Percentiles rank a stretch among this genome's conserved stretches.
These are phyloP conservation scores for Tangara arthus DNA, from an alignment of 2,797 vertebrate species.

Conservation along the genomic window DNA sequence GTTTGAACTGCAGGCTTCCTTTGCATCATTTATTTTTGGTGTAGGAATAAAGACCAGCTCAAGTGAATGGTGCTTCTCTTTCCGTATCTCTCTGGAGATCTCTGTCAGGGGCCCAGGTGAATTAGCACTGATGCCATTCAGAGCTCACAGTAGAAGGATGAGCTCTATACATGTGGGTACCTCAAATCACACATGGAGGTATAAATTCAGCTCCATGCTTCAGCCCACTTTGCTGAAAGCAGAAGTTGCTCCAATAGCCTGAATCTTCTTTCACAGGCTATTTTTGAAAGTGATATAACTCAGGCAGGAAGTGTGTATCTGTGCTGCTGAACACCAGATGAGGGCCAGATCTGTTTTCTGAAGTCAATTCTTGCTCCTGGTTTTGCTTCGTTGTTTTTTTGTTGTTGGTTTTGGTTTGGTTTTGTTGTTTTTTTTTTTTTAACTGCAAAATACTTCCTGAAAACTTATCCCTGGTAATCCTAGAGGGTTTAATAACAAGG, in stretches of 20 bases:
- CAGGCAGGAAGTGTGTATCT: not conserved
- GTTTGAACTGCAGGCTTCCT: not conserved
- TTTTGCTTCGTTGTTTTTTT: not conserved
- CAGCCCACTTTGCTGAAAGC: not conserved
- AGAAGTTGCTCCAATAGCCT: slow-evolving; percentile 1
- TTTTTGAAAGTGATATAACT: slow-evolving; percentile 10
- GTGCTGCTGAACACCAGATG: slow-evolving; percentile 11
- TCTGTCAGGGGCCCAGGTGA: not conserved
- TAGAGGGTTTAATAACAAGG: not conserved
- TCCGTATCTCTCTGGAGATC: not conserved
- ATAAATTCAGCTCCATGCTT: not conserved
- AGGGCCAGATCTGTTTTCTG: not conserved
- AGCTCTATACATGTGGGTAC: not conserved
- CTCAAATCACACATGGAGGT: not conserved
- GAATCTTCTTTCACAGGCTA: not conserved
- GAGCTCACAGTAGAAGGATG: not conserved
- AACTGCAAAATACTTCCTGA: not conserved
- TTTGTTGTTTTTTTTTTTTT: not conserved
- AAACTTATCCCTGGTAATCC: not conserved
- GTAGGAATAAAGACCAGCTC: not conserved
- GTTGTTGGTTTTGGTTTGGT: not conserved
- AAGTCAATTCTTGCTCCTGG: not conserved
- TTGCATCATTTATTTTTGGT: not conserved
- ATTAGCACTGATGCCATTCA: not conserved
- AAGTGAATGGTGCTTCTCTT: not conserved